phyloP scores from a whole-genome alignment of 2,888 invertebrate genomes.

The Mythimna ferrago region DNA sequence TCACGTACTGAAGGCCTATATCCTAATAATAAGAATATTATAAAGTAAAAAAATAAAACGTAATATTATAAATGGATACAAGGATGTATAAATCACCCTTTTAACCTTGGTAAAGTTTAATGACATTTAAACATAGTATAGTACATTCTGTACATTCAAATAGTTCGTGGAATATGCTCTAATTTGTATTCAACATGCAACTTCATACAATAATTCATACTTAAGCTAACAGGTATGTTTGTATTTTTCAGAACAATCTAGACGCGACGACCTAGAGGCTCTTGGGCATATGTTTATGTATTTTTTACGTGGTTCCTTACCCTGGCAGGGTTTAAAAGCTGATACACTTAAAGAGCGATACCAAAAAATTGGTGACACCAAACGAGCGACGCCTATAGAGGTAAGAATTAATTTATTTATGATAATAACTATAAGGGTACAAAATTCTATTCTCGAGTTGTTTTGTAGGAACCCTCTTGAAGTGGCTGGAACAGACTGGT shows the following conservation, averaged over 20 bases:
- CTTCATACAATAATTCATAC: constrained; percentile 51
- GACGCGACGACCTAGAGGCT: constrained; percentile 99
- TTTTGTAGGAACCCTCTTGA: background rate
- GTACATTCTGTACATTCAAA: constrained; percentile 52
- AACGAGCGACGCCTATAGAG: constrained; percentile 99
- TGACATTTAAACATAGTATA: constrained; percentile 43
- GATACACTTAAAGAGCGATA: constrained; percentile 99
- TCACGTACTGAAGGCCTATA: background rate
- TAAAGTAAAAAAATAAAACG: constrained; percentile 6
- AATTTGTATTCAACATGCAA: constrained; percentile 64
- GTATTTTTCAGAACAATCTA: constrained; percentile 96
- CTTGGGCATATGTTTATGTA: constrained; percentile 99
- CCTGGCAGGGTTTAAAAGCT: constrained; percentile 99
- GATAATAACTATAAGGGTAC: background rate
- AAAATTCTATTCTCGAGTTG: background rate
- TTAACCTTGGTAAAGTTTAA: constrained; percentile 58
- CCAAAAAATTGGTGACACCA: constrained; percentile 99
- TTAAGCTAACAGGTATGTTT: constrained; percentile 48
- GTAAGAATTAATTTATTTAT: constrained; percentile 78
- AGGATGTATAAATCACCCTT: constrained; percentile 56
- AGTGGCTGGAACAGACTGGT: background rate
- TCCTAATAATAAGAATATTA: background rate
- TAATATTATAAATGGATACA: constrained; percentile 28
- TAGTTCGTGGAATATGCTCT: constrained; percentile 52
- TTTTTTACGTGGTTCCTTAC: constrained; percentile 99